These are phyloP conservation scores for Styela clava DNA, from an alignment of 23 tunicate species.

Conservation along the genomic window DNA sequence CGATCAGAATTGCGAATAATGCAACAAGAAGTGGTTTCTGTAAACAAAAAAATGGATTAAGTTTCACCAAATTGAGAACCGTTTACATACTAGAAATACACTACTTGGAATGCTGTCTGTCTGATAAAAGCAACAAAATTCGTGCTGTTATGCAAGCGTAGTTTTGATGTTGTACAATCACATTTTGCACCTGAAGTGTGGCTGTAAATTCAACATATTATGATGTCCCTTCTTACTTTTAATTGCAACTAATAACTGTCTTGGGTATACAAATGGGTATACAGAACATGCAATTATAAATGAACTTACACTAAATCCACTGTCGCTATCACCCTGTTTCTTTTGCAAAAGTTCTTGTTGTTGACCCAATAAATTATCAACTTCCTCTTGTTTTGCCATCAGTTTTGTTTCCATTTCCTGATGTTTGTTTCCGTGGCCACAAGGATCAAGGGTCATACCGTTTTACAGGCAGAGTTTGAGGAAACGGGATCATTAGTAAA, in stretches of 20 bases:
- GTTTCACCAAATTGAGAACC: neutral
- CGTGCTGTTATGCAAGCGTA: too few relatives aligned
- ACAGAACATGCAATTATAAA: too few relatives aligned
- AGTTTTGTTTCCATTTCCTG: neutral
- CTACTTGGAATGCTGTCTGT: too few relatives aligned
- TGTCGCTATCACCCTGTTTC: neutral
- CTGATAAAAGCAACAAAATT: too few relatives aligned
- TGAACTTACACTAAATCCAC: neutral
- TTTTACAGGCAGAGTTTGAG: neutral
- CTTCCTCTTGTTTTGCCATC: neutral
- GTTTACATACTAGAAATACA: neutral
- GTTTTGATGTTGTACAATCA: too few relatives aligned
- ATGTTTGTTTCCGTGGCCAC: neutral
- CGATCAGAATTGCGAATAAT: neutral
- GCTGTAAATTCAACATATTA: too few relatives aligned
- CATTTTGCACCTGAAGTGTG: too few relatives aligned
- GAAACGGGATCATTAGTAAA: neutral
- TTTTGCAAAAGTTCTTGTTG: neutral
- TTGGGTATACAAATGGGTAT: too few relatives aligned
- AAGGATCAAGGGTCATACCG: constrained; percentile 2
- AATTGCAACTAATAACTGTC: too few relatives aligned
- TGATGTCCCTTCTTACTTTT: too few relatives aligned
- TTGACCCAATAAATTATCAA: neutral
- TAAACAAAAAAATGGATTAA: too few relatives aligned
- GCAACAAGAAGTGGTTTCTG: constrained; percentile 6